A percentile compares a stretch with the other conserved stretches of the same genome.
Conservation (phyloP, 2,113 vertebrate species). For the Lethenteron reissneri region DNA sequence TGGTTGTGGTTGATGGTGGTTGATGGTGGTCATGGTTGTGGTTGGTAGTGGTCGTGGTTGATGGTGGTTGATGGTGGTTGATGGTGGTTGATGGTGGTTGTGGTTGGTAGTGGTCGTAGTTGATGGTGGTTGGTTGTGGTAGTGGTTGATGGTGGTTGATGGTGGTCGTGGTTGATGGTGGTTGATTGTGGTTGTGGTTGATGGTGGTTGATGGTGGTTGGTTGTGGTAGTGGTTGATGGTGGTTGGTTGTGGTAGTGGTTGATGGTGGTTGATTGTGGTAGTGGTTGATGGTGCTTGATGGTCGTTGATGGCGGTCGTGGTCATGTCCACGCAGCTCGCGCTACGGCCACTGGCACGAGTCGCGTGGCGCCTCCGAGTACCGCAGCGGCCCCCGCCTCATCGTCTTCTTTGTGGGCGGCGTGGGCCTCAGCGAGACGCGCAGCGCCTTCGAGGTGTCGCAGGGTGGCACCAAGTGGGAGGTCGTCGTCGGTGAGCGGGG, state of each 20-base stretch:
- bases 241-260: not conserved
- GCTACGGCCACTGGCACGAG: constrained; percentile 1
- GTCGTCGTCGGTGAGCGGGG: not conserved
- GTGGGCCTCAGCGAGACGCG: not conserved
- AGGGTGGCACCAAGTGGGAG: not conserved
- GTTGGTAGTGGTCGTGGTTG: not conserved
- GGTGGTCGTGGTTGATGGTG: not conserved
- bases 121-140: no score
- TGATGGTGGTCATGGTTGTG: not conserved
- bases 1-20: not conserved
- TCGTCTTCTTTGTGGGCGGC: not conserved
- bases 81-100: not conserved
- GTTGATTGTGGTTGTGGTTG: no score
- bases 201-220: no score
- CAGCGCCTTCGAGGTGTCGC: not conserved
- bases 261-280: no score
- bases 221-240: not conserved
- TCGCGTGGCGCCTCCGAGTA: no score
- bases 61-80: not conserved
- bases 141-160: no score
- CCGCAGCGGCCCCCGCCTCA: not conserved
- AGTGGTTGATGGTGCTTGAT: not conserved
- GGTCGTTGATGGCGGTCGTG: not conserved
- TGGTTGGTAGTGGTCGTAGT: no score
- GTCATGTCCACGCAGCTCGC: not conserved